Evolutionary conservation across 1,140 invertebrate species (phyloP), one percentile per base, ranked within the genome.

Genomic region (Bombus pyrosoma): DNA sequence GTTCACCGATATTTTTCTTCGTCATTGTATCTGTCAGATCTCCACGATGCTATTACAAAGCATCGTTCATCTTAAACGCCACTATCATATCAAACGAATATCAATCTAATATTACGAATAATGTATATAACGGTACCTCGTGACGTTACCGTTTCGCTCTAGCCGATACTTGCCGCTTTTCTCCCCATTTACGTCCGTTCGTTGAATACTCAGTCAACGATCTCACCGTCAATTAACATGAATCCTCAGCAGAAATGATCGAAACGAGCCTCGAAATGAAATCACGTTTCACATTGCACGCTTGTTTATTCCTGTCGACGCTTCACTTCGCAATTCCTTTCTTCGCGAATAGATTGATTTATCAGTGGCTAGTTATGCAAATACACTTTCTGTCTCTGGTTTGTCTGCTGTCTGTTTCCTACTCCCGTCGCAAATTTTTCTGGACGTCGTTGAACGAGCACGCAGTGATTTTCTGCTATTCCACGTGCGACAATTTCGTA

Each of bases 311-410:
- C 34, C 41, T 10, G n/a, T 37, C 41, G 64, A 72, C 6, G 34
- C 66, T 34, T 15, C n/a, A 2, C 62, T 0, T 69, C 34, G 43
- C 81, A 47, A 81, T 69, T 25, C 78, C 64, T n/a, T 43, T 80
- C 66, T n/a, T 69, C 66, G 74, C 22, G 22, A 32, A 66, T 66
- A 15, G 59, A 78, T 78, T 62, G 59, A 89, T 87, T 89, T 84
- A 91, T 91, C 83, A 83, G 39, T 80, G 32, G 32, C 37, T 77
- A 72, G 69, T 87, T 86, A 86, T 86, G 64, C 62, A 74, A 81
- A 47, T 66, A 41, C 41, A 10, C 6, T 34, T 22, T 32, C 34
- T 22, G 2, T 3, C 25, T 37, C 59, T 81, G 47, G 64, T 22
- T 12, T 25, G 34, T 22, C 28, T 10, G 75, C 53, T 43, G 37